Evolutionary conservation across 2,797 vertebrate genomes (phyloP), one percentile per base, ranked within the genome.

Genomic region (Capromys pilorides): DNA sequence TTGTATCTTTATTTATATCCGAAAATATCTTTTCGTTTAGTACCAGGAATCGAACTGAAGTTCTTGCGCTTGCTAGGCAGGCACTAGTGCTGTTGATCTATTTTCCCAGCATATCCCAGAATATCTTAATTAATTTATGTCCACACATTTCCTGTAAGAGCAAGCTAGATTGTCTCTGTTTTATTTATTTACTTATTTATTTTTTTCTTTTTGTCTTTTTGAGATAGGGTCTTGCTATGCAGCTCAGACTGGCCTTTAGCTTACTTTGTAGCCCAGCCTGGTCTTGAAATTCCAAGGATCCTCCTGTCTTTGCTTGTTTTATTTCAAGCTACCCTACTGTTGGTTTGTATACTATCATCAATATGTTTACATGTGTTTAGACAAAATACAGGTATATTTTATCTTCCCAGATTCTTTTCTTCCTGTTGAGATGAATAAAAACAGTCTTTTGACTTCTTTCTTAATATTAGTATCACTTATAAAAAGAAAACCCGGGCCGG

Each of bases 61-160:
- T 7, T 10, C 10, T 51, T 51, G 51, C 11, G 51, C 10, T 13
- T 51, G 51, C 51, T 13, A 51, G 51, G 51, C 51, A 51, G 12
- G 12, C 51, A 51, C 51, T 51, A 10, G 12, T 51, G 8, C 51
- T 16, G 13, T 13, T 54, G 51, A 54, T 12, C 51, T 16, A 54
- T 54, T 13, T 54, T 13, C 12, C 51, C 13, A 16, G 51, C 51
- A n/a, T 57, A 57, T 57, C 54, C 54, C 54, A 57, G 54, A 57
- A 57, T 57, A 57, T 57, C 16, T 69, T 36, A 67, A 67, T 67
- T 67, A 86, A 95, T 86, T 88, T 93, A 93, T 81, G 31, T 4
- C 54, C 41, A 18, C n/a, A 54, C 51, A 93, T 91, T 93, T 79
- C 22, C 78, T 94, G 83, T 75, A 88, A 92, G 64, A 86, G n/a